A percentile compares a stretch with the other conserved stretches of the same genome.
phyloP scores from a whole-genome alignment of 2,113 vertebrate genomes.

The Seriola aureovittata region DNA sequence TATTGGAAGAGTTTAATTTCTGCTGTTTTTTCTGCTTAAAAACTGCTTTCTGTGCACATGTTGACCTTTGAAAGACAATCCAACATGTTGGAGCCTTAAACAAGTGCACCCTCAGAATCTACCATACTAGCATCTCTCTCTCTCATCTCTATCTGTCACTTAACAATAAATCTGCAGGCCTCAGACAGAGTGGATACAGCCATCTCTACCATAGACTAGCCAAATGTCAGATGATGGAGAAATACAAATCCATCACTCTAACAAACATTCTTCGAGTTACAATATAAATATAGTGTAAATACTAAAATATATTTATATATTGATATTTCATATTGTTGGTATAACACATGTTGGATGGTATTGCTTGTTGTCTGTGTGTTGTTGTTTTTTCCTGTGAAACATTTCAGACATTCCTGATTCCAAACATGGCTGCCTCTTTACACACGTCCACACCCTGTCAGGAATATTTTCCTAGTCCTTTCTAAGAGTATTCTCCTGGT shows the following conservation, averaged over 20 bases:
- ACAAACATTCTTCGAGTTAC: too few relatives aligned
- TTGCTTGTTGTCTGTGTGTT: neutral
- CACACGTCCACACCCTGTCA: neutral
- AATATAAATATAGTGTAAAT: too few relatives aligned
- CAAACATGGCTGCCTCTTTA: neutral
- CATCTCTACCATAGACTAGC: neutral
- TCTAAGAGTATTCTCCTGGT: neutral
- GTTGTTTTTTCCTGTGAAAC: neutral
- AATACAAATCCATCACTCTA: too few relatives aligned
- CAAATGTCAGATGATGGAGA: neutral
- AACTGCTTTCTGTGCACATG: neutral
- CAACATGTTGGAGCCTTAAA: neutral
- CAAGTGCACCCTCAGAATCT: neutral
- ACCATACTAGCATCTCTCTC: neutral
- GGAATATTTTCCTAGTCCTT: neutral
- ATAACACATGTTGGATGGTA: neutral
- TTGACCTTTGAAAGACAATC: conserved; percentile 5
- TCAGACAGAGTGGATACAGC: neutral
- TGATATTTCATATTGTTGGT: too few relatives aligned
- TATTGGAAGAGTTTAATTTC: neutral
- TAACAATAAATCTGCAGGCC: neutral
- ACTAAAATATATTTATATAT: too few relatives aligned
- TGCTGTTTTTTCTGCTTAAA: neutral
- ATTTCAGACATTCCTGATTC: neutral
- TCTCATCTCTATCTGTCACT: too few relatives aligned